These are phyloP conservation scores for Rhyzopertha dominica DNA, from an alignment of 1,140 invertebrate genomes.

Conservation along the genomic window DNA sequence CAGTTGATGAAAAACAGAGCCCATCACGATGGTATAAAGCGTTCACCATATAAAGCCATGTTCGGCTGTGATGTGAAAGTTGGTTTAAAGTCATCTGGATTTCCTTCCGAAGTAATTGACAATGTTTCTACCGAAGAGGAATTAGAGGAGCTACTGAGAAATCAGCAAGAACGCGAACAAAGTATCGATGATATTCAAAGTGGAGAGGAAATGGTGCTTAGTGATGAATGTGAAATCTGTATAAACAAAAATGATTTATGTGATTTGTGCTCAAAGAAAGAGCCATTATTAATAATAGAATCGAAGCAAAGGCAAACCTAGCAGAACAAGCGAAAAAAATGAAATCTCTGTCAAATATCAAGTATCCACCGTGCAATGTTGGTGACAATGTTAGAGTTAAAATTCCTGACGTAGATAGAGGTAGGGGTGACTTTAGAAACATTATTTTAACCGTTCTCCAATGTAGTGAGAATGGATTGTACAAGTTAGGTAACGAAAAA, in stretches of 20 bases:
- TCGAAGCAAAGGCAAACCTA: constrained; percentile 2
- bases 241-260: neutral
- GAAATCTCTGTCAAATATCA: neutral
- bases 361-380: constrained; percentile 11
- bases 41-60: constrained; percentile 32
- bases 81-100: constrained; percentile 16
- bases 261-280: neutral
- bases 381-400: constrained; percentile 18
- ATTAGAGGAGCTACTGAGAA: constrained; percentile 16
- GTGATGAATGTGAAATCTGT: neutral
- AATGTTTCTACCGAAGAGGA: constrained; percentile 20
- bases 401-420: constrained; percentile 22
- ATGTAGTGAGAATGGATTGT: constrained; percentile 13
- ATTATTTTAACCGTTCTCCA: constrained; percentile 17
- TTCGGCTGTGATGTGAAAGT: constrained; percentile 23
- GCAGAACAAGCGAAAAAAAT: constrained; percentile 9
- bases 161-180: constrained; percentile 15
- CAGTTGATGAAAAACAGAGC: constrained; percentile 37
- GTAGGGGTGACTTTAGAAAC: constrained; percentile 21
- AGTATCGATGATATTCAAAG: neutral
- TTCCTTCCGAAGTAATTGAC: constrained; percentile 18
- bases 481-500: constrained; percentile 18
- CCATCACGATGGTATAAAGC: constrained; percentile 33
- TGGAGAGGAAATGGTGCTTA: neutral
- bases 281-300: neutral